A percentile compares a stretch with the other conserved stretches of the same genome.
These are phyloP conservation scores for Troides aeacus DNA, from an alignment of 2,888 invertebrate genomes.

Conservation along the genomic window DNA sequence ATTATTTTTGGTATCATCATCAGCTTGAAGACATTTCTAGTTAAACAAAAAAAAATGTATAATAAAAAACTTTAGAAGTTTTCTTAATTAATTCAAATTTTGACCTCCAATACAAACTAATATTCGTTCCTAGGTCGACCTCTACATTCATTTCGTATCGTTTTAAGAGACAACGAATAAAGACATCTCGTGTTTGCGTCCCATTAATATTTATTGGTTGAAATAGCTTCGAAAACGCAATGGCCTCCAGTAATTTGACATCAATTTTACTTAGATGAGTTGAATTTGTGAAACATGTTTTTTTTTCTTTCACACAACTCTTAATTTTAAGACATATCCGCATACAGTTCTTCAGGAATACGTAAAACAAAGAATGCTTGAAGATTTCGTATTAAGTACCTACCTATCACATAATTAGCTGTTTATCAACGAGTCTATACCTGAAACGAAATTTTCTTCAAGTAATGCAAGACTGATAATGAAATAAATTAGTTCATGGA, in stretches of 20 bases:
- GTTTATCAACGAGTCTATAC: neutral
- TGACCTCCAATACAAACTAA: slow-evolving; percentile 36
- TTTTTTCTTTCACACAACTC: neutral
- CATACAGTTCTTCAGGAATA: neutral
- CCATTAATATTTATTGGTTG: slow-evolving; percentile 61
- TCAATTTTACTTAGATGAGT: slow-evolving; percentile 42
- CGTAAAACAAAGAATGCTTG: neutral
- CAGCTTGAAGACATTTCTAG: too few relatives aligned
- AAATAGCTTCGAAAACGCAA: slow-evolving; percentile 51
- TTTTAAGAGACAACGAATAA: slow-evolving; percentile 39
- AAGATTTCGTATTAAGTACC: neutral
- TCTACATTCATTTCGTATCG: slow-evolving; percentile 32
- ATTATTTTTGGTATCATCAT: too few relatives aligned
- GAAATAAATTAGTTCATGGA: too few relatives aligned
- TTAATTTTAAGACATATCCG: neutral
- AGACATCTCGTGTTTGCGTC: slow-evolving; percentile 47
- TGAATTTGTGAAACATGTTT: slow-evolving; percentile 34
- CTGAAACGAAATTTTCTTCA: neutral
- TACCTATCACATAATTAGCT: neutral
- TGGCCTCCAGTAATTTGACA: slow-evolving; percentile 49
- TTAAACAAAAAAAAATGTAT: neutral
- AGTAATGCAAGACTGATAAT: neutral
- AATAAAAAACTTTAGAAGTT: neutral
- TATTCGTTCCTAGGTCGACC: slow-evolving; percentile 35
- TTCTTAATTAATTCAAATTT: slow-evolving; percentile 20